phyloP scores from a whole-genome alignment of 2,113 vertebrate species.

The Ivindomyrus marchei region DNA sequence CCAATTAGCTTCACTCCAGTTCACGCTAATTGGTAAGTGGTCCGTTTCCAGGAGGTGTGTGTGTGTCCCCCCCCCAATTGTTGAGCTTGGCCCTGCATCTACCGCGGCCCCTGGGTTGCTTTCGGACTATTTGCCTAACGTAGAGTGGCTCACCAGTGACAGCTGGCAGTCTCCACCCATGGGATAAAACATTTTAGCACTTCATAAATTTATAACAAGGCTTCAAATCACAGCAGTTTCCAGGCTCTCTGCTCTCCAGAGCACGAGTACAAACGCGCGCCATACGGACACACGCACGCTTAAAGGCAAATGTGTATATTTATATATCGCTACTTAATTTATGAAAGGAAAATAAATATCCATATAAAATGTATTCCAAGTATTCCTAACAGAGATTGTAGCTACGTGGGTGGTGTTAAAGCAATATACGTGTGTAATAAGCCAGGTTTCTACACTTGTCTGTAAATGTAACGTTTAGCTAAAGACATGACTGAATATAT shows the following conservation, averaged over 20 bases:
- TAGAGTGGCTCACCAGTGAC: slow-evolving; percentile 68
- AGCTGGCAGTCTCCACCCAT: slow-evolving; percentile 81
- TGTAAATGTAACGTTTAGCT: neutral
- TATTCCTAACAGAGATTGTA: neutral
- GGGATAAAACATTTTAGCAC: slow-evolving; percentile 76
- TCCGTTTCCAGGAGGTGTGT: slow-evolving; percentile 50
- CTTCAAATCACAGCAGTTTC: slow-evolving; percentile 33
- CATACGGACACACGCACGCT: neutral
- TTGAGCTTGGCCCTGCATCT: slow-evolving; percentile 52
- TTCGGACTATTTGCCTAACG: slow-evolving; percentile 49
- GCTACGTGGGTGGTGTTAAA: neutral
- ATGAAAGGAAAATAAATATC: neutral
- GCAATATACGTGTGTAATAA: neutral
- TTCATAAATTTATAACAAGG: slow-evolving; percentile 97
- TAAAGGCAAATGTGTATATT: neutral
- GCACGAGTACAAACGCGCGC: neutral
- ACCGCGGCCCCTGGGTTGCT: slow-evolving; percentile 39
- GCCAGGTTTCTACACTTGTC: neutral
- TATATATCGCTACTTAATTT: neutral
- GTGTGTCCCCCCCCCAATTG: slow-evolving; percentile 35
- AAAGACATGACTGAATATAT: neutral
- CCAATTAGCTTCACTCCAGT: slow-evolving; percentile 56
- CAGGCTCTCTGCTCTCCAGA: neutral
- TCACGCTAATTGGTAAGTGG: slow-evolving; percentile 56
- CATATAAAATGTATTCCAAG: neutral